Conservation (phyloP, 2,113 vertebrate genomes). For the Chascanopsetta lugubris region DNA sequence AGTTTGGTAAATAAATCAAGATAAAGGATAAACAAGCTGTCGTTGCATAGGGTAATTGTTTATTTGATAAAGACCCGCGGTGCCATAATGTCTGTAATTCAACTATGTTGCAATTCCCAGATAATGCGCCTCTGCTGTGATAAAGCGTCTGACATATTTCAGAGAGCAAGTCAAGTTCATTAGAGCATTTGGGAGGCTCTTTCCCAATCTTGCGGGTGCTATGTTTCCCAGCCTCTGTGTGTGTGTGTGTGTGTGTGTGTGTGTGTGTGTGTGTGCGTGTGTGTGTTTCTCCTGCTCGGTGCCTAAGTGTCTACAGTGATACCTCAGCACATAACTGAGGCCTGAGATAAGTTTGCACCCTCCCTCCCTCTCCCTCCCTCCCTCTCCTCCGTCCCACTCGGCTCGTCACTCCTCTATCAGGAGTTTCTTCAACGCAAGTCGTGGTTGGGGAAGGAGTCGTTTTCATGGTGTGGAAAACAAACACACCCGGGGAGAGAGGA, state of each 20-base stretch:
- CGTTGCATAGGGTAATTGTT: conserved; percentile 79
- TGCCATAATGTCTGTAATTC: conserved; percentile 96
- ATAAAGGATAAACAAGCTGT: conserved; percentile 82
- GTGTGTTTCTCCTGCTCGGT: conserved; percentile 82
- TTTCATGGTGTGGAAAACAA: not conserved
- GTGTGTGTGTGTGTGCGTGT: conserved; percentile 55
- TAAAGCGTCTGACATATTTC: conserved; percentile 90
- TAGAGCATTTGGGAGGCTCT: conserved; percentile 79
- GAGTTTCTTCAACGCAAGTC: conserved; percentile 39
- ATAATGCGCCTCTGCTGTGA: conserved; percentile 94
- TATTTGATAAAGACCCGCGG: conserved; percentile 88
- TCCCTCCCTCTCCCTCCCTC: conserved; percentile 35
- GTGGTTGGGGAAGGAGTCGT: too few relatives aligned
- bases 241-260: conserved; percentile 54
- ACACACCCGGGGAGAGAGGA: too few relatives aligned
- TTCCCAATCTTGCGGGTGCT: conserved; percentile 78
- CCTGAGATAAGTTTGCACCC: conserved; percentile 90
- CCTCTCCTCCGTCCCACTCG: conserved; percentile 33
- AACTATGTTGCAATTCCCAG: conserved; percentile 84
- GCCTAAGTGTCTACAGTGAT: conserved; percentile 94
- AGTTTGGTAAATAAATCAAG: conserved; percentile 79
- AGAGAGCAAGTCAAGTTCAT: conserved; percentile 78
- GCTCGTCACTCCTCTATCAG: conserved; percentile 49
- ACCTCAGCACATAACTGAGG: conserved; percentile 97
- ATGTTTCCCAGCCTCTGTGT: conserved; percentile 70